Evolutionary conservation across 2,797 vertebrate genomes (phyloP).

Genomic region (Argyrosomus regius): DNA sequence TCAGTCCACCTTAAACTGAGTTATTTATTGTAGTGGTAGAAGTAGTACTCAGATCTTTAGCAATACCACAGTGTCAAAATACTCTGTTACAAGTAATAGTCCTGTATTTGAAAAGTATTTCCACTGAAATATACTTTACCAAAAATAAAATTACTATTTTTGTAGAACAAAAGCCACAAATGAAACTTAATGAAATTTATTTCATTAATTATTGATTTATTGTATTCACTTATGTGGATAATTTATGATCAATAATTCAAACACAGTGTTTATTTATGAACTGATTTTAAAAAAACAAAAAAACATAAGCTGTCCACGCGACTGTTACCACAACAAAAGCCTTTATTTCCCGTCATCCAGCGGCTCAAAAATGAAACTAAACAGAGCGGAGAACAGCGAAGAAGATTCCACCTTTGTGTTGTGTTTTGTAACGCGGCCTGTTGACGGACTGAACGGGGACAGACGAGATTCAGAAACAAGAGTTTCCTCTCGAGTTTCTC

Average conservation of each 20-base stretch:
- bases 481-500: neutral
- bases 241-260: neutral
- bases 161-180: too few species aligned
- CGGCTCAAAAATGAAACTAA: slow-evolving; percentile 27
- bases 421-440: neutral
- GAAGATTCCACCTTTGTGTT: slow-evolving; percentile 32
- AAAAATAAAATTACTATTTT: too few species aligned
- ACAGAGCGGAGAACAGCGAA: slow-evolving; percentile 20
- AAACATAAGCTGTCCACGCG: neutral
- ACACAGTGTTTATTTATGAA: neutral
- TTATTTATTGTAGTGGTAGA: too few species aligned
- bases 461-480: neutral
- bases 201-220: too few species aligned
- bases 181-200: too few species aligned
- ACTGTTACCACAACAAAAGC: slow-evolving; percentile 15
- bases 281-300: neutral
- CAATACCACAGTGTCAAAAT: too few species aligned
- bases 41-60: too few species aligned
- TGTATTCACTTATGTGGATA: neutral
- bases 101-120: too few species aligned
- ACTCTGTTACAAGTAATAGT: too few species aligned
- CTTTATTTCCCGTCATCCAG: neutral
- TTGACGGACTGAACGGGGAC: neutral
- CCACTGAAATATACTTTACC: too few species aligned
- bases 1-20: too few species aligned